phyloP scores from a whole-genome alignment of 2,888 invertebrate species.

The Brenthis hecate region DNA sequence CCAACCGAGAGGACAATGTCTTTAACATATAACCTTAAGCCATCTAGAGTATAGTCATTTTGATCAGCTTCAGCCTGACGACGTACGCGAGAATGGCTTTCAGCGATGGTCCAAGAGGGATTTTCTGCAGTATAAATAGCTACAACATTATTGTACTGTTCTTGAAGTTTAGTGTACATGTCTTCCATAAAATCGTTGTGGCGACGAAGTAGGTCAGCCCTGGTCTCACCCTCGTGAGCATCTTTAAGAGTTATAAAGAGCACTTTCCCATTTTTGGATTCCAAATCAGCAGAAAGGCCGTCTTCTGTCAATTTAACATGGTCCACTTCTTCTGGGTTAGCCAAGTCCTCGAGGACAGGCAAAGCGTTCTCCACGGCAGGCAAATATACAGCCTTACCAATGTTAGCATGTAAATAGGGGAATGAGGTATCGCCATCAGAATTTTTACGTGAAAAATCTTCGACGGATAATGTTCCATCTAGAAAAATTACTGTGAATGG shows the following conservation, averaged over 20 bases:
- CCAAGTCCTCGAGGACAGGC: conserved; percentile 76
- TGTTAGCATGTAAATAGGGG: conserved; percentile 63
- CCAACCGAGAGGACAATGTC: conserved; percentile 40
- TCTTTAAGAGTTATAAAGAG: conserved; percentile 83
- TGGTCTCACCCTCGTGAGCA: conserved; percentile 79
- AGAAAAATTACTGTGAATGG: conserved; percentile 77
- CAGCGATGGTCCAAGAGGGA: conserved; percentile 73
- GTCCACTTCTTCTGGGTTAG: conserved; percentile 62
- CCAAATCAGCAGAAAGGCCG: conserved; percentile 60
- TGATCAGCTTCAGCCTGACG: conserved; percentile 50
- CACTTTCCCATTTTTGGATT: conserved; percentile 72
- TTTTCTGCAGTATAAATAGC: conserved; percentile 82
- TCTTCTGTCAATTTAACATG: conserved; percentile 65
- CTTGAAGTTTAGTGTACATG: conserved; percentile 72
- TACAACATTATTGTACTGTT: conserved; percentile 71
- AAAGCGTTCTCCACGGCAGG: conserved; percentile 84
- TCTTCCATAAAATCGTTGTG: conserved; percentile 84
- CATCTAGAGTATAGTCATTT: conserved; percentile 45
- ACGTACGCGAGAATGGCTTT: conserved; percentile 55
- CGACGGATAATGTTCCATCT: conserved; percentile 80
- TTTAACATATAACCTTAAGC: conserved; percentile 53
- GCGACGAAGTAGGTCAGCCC: conserved; percentile 79
- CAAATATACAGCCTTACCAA: conserved; percentile 75
- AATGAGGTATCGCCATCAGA: conserved; percentile 63
- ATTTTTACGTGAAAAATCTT: conserved; percentile 81